Evolutionary conservation across 2,797 vertebrate species (phyloP), one percentile per base, ranked within the genome.

Genomic region (Urocyon cinereoargenteus): DNA sequence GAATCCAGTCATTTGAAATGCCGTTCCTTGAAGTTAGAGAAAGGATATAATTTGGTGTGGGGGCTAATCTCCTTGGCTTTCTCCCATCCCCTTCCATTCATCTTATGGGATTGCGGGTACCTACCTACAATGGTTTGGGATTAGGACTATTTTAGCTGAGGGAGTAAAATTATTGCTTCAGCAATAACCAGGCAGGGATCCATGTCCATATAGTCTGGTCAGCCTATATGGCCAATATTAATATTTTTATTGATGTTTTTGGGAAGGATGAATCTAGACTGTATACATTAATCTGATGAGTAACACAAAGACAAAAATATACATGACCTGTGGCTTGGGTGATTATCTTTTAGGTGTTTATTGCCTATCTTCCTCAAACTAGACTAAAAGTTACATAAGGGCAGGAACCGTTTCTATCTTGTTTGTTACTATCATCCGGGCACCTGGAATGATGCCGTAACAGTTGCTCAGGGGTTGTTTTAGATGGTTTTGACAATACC

Each of bases 211-310:
- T 0, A 90, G 13, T 78, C 53, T 85, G 77, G 55, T 86, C 11
- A 14, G 36, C 40, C 40, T 72, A n/a, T 72, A n/a, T 2, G 49
- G 28, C 49, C 53, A 90, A 34, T 70, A 64, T 36, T 92, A 68
- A 62, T 92, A 40, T 40, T 94, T 90, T 90, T 79, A 91, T 31
- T 82, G 40, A 95, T 86, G 16, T 36, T 64, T 64, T 91, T 64
- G 82, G 28, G 36, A 86, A 53, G 9, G 49, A 81, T 62, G 34
- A 89, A 26, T 96, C 93, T 89, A 57, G 73, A 64, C 31, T 14
- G 24, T 59, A 31, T 81, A 59, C n/a, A 77, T 49, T 75, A 68
- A 91, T 45, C 88, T 86, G 57, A 68, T n/a, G 6, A 55, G 24
- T 78, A 91, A 75, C 16, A 86, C 45, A 75, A 79, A 81, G 19